Percentiles rank a stretch among this genome's conserved stretches.
phyloP scores from a whole-genome alignment of 2,797 vertebrate genomes.

The Hoplostethus mediterraneus region DNA sequence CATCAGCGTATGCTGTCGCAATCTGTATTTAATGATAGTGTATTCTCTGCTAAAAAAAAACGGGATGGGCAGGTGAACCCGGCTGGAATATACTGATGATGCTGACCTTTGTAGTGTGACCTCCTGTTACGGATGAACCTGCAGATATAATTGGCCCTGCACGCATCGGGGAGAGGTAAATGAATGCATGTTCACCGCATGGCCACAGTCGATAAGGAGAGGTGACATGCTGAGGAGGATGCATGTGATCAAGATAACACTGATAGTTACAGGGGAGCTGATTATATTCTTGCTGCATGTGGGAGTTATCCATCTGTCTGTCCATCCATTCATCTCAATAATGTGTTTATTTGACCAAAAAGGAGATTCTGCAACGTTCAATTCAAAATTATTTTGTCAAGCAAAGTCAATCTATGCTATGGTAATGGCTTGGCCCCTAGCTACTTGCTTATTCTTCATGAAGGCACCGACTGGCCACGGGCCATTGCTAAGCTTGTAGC shows the following conservation, averaged over 20 bases:
- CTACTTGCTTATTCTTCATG: conserved; percentile 52
- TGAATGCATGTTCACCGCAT: conserved; percentile 13
- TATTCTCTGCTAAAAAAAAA: conserved; percentile 35
- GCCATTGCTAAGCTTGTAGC: conserved; percentile 62
- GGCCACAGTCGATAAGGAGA: conserved; percentile 12
- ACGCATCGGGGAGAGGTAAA: not conserved
- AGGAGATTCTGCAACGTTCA: conserved; percentile 5
- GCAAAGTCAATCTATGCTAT: conserved; percentile 56
- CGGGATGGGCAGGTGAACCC: conserved; percentile 35
- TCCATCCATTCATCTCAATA: conserved; percentile 1
- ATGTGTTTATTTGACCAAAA: conserved; percentile 23
- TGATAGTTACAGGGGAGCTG: not conserved
- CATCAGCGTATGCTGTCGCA: conserved; percentile 29
- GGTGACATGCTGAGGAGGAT: conserved; percentile 3
- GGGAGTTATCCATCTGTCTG: not conserved
- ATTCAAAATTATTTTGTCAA: conserved; percentile 58
- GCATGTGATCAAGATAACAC: conserved; percentile 18
- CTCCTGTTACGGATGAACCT: conserved; percentile 43
- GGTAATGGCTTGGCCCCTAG: conserved; percentile 62
- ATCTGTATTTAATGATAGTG: conserved; percentile 44
- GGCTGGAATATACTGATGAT: conserved; percentile 46
- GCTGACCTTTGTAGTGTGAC: conserved; percentile 57
- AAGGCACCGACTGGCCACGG: conserved; percentile 40
- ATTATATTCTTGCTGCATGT: not conserved
- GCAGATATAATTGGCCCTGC: conserved; percentile 53